phyloP scores from a whole-genome alignment of 2,888 invertebrate genomes.

The Loripinus fragilis region DNA sequence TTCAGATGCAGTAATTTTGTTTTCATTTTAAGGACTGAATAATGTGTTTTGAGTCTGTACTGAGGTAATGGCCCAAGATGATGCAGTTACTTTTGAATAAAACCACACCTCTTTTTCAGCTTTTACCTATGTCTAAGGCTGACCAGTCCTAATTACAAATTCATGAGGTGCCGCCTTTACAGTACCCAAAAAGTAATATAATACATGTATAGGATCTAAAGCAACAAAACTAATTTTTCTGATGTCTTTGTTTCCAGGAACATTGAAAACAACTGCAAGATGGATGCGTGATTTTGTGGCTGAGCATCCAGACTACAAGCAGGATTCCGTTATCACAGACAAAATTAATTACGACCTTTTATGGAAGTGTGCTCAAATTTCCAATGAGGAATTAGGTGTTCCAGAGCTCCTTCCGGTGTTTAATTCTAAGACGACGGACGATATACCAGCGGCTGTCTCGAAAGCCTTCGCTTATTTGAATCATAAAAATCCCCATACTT shows the following conservation, averaged over 20 bases:
- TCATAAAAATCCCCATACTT: slow-evolving; percentile 33
- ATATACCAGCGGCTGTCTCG: slow-evolving; percentile 76
- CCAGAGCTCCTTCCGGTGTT: slow-evolving; percentile 70
- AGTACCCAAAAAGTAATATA: no score
- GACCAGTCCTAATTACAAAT: no score
- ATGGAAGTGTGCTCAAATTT: slow-evolving; percentile 65
- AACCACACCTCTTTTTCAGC: no score
- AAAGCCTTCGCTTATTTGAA: slow-evolving; percentile 64
- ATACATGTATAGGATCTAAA: no score
- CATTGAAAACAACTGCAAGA: slow-evolving; percentile 95
- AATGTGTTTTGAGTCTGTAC: no score
- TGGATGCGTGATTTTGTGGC: slow-evolving; percentile 97
- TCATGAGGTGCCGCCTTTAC: no score
- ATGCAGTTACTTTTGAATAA: no score
- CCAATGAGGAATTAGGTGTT: slow-evolving; percentile 59
- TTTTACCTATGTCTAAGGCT: no score
- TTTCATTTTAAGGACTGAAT: no score
- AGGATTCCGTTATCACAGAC: slow-evolving; percentile 95
- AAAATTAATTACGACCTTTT: slow-evolving; percentile 80
- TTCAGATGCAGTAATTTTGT: no score
- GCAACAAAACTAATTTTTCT: no score
- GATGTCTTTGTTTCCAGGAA: slow-evolving; percentile 85
- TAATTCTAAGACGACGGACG: slow-evolving; percentile 70
- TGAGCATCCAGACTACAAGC: slow-evolving; percentile 93
- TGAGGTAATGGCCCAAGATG: no score